Conservation (phyloP, 2,888 invertebrate species). For the Clitarchus hookeri region DNA sequence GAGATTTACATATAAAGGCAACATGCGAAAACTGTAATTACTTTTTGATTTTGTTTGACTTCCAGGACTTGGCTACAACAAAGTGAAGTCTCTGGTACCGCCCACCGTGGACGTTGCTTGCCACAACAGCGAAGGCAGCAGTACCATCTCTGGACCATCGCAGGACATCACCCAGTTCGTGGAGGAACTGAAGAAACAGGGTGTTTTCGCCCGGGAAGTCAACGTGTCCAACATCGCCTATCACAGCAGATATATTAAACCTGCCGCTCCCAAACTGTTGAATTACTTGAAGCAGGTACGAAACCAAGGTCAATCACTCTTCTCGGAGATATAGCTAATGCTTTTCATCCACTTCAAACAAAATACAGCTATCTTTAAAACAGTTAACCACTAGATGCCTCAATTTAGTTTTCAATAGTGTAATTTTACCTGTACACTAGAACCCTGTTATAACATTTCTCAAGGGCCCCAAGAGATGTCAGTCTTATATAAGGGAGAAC, state of each 20-base stretch:
- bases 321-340: too few species aligned
- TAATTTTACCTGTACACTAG: too few species aligned
- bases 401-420: too few species aligned
- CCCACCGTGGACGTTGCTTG: constrained; percentile 75
- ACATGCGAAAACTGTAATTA: too few species aligned
- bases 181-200: constrained; percentile 55
- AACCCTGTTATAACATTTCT: too few species aligned
- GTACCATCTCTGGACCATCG: constrained; percentile 77
- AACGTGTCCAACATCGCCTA: constrained; percentile 48
- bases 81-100: constrained; percentile 54
- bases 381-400: too few species aligned
- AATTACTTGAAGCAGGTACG: constrained; percentile 53
- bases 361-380: too few species aligned
- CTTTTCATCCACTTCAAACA: too few species aligned
- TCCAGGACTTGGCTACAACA: constrained; percentile 54
- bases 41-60: background rate
- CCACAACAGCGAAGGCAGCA: constrained; percentile 76
- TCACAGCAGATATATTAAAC: constrained; percentile 50
- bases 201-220: constrained; percentile 46
- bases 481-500: too few species aligned
- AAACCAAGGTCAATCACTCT: too few species aligned
- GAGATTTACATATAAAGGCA: too few species aligned
- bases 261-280: constrained; percentile 55
- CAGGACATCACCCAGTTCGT: constrained; percentile 65
- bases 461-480: too few species aligned